Base-by-base conservation (phyloP, 2,797 vertebrate species). In the Clamator glandarius region DNA sequence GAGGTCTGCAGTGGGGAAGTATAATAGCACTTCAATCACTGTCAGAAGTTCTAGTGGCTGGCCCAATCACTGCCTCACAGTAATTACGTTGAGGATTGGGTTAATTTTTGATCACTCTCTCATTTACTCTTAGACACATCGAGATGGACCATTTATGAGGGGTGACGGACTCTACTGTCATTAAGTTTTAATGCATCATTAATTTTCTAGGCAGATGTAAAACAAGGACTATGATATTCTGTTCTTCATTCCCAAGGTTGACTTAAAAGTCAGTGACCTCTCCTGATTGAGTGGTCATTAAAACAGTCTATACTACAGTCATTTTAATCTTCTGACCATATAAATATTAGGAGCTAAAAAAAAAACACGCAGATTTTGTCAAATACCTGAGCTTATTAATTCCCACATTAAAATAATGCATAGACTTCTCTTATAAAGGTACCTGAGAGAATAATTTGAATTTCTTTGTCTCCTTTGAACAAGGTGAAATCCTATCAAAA, bases 121-220 rank as follows among this genome's bases (percentile, higher is more conserved):
- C 94, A 88, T 72, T 93, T 93, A 87, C 59, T 92, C 46, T 51
- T 48, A 94, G 92, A 84, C 87, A 89, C 74, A 69, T 86, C 3
- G 90, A 94, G 88, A 90, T 64, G 83, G 81, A 44, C 66, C 69
- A 25, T 95, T 97, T 95, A 91, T 66, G 91, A 95, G 74, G 55
- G 87, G 72, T 81, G 91, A 93, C 91, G 62, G 81, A 92, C 86
- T 95, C 70, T 59, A 77, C 59, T 90, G 89, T 74, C 87, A 83
- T 92, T 94, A 94, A 93, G 67, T 93, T 97, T 96, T 95, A 97
- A 96, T 93, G 94, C 86, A 75, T 87, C 92, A 91, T 96, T 96
- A 96, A 95, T 97, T 97, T 96, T 85, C 62, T 39, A 88, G 89
- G 78, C 61, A 95, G 67, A 91, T 78, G 82, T 95, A 93, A 91